Evolutionary conservation across 2,888 invertebrate genomes (phyloP), one percentile per base, ranked within the genome.

Genomic region (Ernsta delagoae): DNA sequence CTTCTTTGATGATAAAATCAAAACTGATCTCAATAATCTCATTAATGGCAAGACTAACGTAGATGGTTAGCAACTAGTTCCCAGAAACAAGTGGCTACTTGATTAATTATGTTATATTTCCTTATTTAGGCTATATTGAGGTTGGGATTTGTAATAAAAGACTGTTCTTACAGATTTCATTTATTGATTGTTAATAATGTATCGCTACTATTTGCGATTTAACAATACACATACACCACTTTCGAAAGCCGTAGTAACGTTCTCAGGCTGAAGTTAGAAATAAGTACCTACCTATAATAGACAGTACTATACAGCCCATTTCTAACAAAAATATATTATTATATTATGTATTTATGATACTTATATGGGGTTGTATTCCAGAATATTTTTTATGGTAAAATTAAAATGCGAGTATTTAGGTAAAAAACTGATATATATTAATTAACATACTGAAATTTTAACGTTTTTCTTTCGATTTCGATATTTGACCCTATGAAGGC

Each of bases 141-240:
- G 16, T 16, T 16, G 16, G 16, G 16, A 1, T 16, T 16, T 16
- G 16, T 16, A 16, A 43, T 60, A 66, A 66, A 66, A 66, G 12
- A 54, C 53, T 11, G 31, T 53, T 60, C 2, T 60, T 53, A 60
- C 60, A 54, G 12, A 59, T 60, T 83, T 74, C 77, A 75, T 81
- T 85, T 83, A 82, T 86, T 87, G 80, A 86, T 79, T 83, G 81
- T 75, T 75, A 80, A 85, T 85, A 83, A 79, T 79, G 53, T 78
- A 79, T 81, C 83, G 83, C 84, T 81, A 82, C 86, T 87, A 85
- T 83, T 77, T 79, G 86, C 86, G 86, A 84, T 79, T 80, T 79
- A 89, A 89, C 89, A 89, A 87, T 86, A 84, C 86, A 86, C 81
- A 80, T 84, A 85, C 83, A 86, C 75, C 76, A 78, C 76, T 79